A percentile compares a stretch with the other conserved stretches of the same genome.
Conservation (phyloP, 2,797 vertebrate genomes). For the Diceros bicornis region DNA sequence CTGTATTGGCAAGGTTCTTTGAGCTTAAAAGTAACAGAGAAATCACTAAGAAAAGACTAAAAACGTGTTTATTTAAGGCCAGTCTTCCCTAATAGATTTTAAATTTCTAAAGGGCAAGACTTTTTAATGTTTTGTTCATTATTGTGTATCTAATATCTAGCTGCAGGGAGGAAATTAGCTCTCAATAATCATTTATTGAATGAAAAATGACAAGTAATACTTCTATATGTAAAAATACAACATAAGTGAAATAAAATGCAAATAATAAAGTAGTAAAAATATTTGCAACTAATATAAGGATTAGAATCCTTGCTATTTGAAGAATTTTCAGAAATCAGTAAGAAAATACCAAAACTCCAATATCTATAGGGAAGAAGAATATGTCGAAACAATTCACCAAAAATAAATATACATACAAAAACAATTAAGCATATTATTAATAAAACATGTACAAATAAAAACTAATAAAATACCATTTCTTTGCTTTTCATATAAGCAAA, state of each 20-base stretch:
- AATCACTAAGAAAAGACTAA: background rate
- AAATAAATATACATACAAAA: constrained; percentile 1
- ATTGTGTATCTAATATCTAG: background rate
- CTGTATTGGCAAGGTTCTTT: constrained; percentile 28
- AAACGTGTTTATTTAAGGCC: background rate
- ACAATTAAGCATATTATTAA: background rate
- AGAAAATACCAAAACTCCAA: background rate
- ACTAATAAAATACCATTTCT: background rate
- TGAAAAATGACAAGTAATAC: constrained; percentile 42
- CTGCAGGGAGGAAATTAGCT: background rate
- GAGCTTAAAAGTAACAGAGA: background rate
- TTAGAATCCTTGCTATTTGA: constrained; percentile 45
- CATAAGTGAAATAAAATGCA: constrained; percentile 15
- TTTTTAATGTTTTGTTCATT: constrained; percentile 11
- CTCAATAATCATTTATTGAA: constrained; percentile 42
- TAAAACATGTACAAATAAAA: background rate
- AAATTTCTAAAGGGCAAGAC: constrained; percentile 34
- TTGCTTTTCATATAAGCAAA: constrained; percentile 33
- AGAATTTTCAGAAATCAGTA: constrained; percentile 50
- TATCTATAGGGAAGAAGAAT: constrained; percentile 32
- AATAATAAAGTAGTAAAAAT: constrained; percentile 28
- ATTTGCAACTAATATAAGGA: constrained; percentile 13
- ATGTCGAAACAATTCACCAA: background rate
- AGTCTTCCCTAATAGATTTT: background rate
- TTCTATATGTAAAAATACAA: constrained; percentile 45